These are phyloP conservation scores for Sarcophaga caerulescens DNA, from an alignment of 2,888 invertebrate species.

Conservation along the genomic window DNA sequence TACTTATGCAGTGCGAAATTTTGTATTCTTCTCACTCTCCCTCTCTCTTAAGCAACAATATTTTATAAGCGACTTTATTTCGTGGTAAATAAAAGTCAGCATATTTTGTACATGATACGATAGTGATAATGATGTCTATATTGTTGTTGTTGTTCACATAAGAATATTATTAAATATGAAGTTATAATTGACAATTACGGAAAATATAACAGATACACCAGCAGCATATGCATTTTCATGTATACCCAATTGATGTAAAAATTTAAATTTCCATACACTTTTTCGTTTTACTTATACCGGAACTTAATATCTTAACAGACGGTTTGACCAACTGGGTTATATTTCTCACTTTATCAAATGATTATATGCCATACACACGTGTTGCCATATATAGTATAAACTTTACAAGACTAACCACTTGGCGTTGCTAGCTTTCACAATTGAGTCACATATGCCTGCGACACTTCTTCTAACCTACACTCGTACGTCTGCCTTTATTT, in stretches of 20 bases:
- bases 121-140: background rate
- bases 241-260: background rate
- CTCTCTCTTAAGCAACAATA: background rate
- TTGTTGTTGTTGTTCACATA: background rate
- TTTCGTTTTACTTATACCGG: background rate
- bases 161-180: slow-evolving; percentile 17
- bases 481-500: slow-evolving; percentile 1
- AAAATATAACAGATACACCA: background rate
- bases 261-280: too few relatives aligned
- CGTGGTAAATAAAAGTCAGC: slow-evolving; percentile 15
- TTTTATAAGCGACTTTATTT: background rate
- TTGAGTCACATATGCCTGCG: background rate
- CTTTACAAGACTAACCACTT: background rate
- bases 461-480: background rate
- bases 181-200: slow-evolving; percentile 64
- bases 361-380: background rate
- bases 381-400: background rate
- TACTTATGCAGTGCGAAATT: background rate
- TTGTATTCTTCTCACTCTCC: background rate
- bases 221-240: background rate
- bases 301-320: background rate
- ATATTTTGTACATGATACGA: slow-evolving; percentile 27
- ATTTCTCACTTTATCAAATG: background rate
- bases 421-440: background rate
- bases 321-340: background rate